Evolutionary conservation across 2,113 vertebrate species (phyloP).

Genomic region (Neogale vison): DNA sequence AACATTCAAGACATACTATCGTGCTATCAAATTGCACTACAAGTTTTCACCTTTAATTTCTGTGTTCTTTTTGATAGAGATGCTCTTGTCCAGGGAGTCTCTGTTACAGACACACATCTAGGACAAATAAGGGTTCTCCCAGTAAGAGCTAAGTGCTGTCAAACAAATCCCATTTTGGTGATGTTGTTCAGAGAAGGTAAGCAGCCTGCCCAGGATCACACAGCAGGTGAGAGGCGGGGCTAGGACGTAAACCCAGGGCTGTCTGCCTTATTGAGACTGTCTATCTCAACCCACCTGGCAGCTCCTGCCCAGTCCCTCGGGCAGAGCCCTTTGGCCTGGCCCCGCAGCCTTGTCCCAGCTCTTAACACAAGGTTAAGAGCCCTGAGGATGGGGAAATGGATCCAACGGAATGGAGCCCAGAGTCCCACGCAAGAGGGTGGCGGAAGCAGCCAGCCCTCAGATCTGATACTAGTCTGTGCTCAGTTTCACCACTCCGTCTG

Average conservation of each 20-base stretch:
- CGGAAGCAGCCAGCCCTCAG: neutral
- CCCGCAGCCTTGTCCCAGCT: neutral
- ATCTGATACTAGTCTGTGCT: neutral
- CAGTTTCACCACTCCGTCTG: rapidly evolving
- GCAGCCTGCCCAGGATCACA: neutral
- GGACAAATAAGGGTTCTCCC: neutral
- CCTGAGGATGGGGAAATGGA: neutral
- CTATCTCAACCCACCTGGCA: too few species aligned
- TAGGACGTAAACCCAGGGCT: neutral
- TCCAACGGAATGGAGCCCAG: neutral
- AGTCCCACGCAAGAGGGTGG: neutral
- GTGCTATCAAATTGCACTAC: neutral
- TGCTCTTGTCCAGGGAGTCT: neutral
- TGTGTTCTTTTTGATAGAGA: neutral
- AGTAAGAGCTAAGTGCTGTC: neutral
- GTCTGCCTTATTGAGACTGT: neutral
- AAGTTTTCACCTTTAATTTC: neutral
- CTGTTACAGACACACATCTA: neutral
- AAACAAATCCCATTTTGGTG: neutral
- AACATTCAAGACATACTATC: neutral
- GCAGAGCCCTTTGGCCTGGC: neutral
- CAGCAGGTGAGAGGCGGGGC: neutral
- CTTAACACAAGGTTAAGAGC: neutral
- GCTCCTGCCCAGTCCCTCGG: neutral
- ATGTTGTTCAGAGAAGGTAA: neutral